These are phyloP conservation scores for Drosophila stalkeri DNA, from an alignment of 2,888 invertebrate genomes.

Conservation along the genomic window DNA sequence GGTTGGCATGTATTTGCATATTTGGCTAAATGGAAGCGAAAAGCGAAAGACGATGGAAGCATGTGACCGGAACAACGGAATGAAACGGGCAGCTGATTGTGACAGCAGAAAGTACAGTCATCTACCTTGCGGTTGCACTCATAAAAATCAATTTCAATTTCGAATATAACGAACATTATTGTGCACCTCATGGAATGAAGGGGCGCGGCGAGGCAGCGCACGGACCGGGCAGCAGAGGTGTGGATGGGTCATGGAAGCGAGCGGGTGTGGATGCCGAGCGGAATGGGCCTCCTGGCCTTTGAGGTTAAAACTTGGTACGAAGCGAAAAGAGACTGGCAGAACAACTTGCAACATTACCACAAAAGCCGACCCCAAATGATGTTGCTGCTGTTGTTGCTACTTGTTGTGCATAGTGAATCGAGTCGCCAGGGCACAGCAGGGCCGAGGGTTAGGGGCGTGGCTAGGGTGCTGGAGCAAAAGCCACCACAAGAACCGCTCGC, in stretches of 20 bases:
- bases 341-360: conserved; percentile 68
- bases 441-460: background rate
- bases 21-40: background rate
- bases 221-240: background rate
- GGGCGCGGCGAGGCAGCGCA: too few relatives aligned
- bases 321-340: conserved; percentile 25
- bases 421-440: background rate
- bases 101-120: conserved; percentile 47
- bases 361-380: conserved; percentile 49
- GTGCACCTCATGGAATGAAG: conserved; percentile 35
- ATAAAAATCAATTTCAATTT: conserved; percentile 73
- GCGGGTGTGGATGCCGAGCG: background rate
- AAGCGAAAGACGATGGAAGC: background rate
- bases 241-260: background rate
- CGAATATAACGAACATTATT: conserved; percentile 51
- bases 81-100: conserved; percentile 29
- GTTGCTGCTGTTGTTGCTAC: conserved; percentile 30
- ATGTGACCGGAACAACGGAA: conserved; percentile 10
- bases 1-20: background rate
- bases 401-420: conserved; percentile 17
- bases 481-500: conserved; percentile 73
- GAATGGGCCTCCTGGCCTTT: background rate
- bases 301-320: conserved; percentile 13
- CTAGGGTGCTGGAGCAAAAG: conserved; percentile 12
- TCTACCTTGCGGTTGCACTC: conserved; percentile 44